A percentile compares a stretch with the other conserved stretches of the same genome.
These are phyloP conservation scores for Platysteira castanea DNA, from an alignment of 2,113 vertebrate genomes.

Conservation along the genomic window DNA sequence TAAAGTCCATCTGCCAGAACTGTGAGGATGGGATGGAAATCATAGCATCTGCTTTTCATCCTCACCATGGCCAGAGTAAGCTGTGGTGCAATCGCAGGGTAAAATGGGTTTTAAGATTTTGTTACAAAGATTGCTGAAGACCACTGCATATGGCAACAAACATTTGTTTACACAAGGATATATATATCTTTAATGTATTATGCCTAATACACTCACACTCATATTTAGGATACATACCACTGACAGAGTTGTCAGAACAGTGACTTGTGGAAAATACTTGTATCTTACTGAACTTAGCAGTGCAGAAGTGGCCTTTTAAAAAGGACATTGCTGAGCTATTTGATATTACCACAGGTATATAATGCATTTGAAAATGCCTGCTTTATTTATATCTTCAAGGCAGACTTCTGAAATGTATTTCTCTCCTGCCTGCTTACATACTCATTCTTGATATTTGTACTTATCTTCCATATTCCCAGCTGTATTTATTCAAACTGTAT, in stretches of 20 bases:
- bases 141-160: not conserved
- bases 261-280: not conserved
- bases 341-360: not conserved
- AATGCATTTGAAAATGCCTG: not conserved
- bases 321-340: not conserved
- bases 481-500: not conserved
- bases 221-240: not conserved
- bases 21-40: not conserved
- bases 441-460: not conserved
- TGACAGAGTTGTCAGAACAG: not conserved
- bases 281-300: not conserved
- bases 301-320: not conserved
- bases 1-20: not conserved
- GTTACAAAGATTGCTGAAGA: not conserved
- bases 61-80: not conserved
- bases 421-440: not conserved
- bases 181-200: not conserved
- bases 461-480: not conserved
- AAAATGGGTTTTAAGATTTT: not conserved
- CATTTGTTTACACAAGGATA: not conserved
- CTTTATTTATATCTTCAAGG: not conserved
- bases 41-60: not conserved
- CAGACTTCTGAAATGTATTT: not conserved
- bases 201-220: not conserved
- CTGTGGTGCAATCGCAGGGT: rapidly evolving